These are phyloP conservation scores for Myotis daubentonii DNA, from an alignment of 2,797 vertebrate genomes.

Conservation along the genomic window DNA sequence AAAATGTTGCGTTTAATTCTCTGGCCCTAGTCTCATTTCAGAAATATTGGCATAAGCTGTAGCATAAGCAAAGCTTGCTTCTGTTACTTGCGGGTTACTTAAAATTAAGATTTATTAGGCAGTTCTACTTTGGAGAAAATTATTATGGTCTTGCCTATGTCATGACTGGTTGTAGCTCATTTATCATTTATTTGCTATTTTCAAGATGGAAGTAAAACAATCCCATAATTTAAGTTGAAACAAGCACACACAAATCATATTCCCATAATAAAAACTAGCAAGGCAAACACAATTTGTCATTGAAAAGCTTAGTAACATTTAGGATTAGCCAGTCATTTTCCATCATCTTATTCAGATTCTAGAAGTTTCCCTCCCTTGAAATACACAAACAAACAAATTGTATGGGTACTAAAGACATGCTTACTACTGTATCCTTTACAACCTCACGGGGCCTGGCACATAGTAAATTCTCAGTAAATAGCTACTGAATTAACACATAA, in stretches of 20 bases:
- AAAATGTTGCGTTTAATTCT: constrained; percentile 47
- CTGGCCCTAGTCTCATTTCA: neutral
- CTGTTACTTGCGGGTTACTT: constrained; percentile 23
- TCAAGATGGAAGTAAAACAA: constrained; percentile 60
- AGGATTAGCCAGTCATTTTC: neutral
- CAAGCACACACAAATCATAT: constrained; percentile 62
- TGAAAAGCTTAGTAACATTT: constrained; percentile 46
- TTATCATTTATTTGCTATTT: constrained; percentile 67
- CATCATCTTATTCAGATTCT: constrained; percentile 38
- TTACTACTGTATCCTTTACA: neutral
- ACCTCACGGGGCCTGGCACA: neutral
- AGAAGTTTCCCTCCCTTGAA: neutral
- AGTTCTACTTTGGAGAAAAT: constrained; percentile 61
- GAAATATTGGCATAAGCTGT: neutral
- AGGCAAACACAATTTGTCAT: constrained; percentile 38
- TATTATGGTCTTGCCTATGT: constrained; percentile 45
- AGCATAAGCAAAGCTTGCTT: neutral
- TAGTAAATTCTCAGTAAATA: neutral
- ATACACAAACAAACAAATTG: neutral
- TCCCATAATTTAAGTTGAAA: constrained; percentile 65
- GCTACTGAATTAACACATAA: neutral
- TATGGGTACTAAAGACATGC: neutral
- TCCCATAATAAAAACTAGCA: constrained; percentile 54
- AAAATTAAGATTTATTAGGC: constrained; percentile 72
- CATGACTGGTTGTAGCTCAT: constrained; percentile 50